These are phyloP conservation scores for Temnopleurus reevesii DNA, from an alignment of 53 echinoderm and acorn worm species.

Conservation along the genomic window DNA sequence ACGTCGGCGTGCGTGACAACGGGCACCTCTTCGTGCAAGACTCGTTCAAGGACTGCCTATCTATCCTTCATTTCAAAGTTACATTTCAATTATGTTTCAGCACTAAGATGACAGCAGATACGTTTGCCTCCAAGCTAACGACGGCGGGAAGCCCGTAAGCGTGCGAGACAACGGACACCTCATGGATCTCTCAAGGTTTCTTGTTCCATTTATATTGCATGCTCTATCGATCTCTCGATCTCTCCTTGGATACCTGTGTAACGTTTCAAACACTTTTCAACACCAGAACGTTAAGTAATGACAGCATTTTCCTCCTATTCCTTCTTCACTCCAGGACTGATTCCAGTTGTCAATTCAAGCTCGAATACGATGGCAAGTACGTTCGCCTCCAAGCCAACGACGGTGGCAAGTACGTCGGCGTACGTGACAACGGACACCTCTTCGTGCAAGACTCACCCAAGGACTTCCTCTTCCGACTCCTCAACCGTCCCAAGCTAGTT, in stretches of 20 bases:
- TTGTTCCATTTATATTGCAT: no score
- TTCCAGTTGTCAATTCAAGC: constrained; percentile 24
- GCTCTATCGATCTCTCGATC: no score
- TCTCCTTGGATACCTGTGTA: no score
- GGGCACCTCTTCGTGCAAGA: constrained; percentile 42
- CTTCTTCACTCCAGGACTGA: constrained; percentile 18
- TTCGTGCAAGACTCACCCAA: constrained; percentile 30
- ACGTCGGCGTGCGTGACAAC: constrained; percentile 50
- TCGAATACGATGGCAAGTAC: constrained; percentile 45
- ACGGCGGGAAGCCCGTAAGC: no score
- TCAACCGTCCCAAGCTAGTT: constrained; percentile 93
- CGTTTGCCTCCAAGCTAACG: no score
- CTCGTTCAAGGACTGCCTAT: constrained; percentile 57
- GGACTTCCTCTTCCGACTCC: constrained; percentile 87
- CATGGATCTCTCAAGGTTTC: no score
- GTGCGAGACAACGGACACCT: no score
- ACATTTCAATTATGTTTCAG: no score
- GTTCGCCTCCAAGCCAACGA: neutral
- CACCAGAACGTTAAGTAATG: neutral
- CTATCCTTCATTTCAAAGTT: no score
- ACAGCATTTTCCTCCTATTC: neutral
- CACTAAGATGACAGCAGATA: no score
- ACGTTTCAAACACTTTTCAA: no score
- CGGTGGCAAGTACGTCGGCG: constrained; percentile 50
- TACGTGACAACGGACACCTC: constrained; percentile 52